Percentiles rank a stretch among this genome's conserved stretches.
Conservation (phyloP, 2,888 invertebrate genomes). For the Dryobota labecula region DNA sequence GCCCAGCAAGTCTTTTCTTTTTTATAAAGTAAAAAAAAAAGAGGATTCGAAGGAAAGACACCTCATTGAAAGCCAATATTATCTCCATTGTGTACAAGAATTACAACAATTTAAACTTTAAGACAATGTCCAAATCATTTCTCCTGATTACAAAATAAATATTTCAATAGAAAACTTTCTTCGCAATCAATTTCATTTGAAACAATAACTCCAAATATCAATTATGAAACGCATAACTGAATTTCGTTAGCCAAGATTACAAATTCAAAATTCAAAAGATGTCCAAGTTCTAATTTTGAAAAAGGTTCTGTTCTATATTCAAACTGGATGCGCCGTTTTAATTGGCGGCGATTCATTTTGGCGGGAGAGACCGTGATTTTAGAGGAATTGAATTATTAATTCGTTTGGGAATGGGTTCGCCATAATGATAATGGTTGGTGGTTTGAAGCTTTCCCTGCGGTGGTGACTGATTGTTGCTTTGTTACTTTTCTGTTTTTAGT, state of each 20-base stretch:
- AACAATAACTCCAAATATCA: slow-evolving; percentile 59
- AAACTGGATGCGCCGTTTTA: slow-evolving; percentile 68
- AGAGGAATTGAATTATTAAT: slow-evolving; percentile 64
- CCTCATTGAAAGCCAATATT: slow-evolving; percentile 9
- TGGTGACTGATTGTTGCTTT: slow-evolving; percentile 34
- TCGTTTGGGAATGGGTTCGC: slow-evolving; percentile 42
- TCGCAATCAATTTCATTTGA: slow-evolving; percentile 50
- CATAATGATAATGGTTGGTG: slow-evolving; percentile 50
- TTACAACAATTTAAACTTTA: slow-evolving; percentile 22
- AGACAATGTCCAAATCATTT: slow-evolving; percentile 37
- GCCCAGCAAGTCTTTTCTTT: too few species aligned
- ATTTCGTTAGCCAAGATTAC: slow-evolving; percentile 43
- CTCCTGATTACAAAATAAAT: slow-evolving; percentile 20
- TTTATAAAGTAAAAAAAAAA: neutral
- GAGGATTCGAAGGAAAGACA: neutral
- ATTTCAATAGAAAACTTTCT: slow-evolving; percentile 38
- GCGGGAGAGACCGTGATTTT: slow-evolving; percentile 57
- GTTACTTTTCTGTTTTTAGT: neutral
- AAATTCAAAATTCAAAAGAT: slow-evolving; percentile 67
- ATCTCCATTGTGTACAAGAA: neutral
- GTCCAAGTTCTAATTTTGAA: slow-evolving; percentile 68
- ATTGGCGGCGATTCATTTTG: slow-evolving; percentile 66
- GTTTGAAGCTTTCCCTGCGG: slow-evolving; percentile 7
- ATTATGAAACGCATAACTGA: slow-evolving; percentile 52
- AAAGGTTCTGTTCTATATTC: slow-evolving; percentile 70